Evolutionary conservation across 2,797 vertebrate genomes (phyloP), one percentile per base, ranked within the genome.

Genomic region (Micropoecilia bifurca): DNA sequence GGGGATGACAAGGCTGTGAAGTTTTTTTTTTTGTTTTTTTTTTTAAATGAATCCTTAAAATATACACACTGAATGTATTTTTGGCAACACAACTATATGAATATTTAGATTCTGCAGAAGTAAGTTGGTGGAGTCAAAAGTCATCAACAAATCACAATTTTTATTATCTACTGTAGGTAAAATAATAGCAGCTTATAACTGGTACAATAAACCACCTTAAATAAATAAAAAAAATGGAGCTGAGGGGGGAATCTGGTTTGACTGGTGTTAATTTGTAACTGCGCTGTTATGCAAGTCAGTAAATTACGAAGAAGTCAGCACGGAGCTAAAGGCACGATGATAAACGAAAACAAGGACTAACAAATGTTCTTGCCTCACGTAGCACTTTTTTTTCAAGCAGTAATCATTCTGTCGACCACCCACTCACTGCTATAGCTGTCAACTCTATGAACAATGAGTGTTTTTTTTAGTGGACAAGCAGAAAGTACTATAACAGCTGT

Each of bases 351-450:
- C 81, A 84, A 68, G 76, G 76, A 78, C 61, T 77, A 72, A 59
- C 68, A 80, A 86, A 84, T 39, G 36, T 48, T 83, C 71, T 59
- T 55, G 80, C 79, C 75, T n/a, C 28, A 7, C 3, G 2, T 73
- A 74, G 73, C 30, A 68, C 13, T 66, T 75, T 83, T 73, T 75
- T 76, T 78, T 63, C 76, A 75, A 76, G 36, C 55, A 83, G 75
- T 80, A 90, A 87, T 85, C 73, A 82, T 68, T 68, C 73, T 22
- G 75, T 76, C 16, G 80, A 76, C 82, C 85, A 68, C 79, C 85
- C 75, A 84, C 90, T 88, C 68, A 14, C 73, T 30, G 79, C 81
- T 87, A 86, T 77, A 78, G 78, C 83, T 73, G 76, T 86, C 83
- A 83, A n/a, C 82, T 86, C 75, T 8, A 57, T 80, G 84, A 89